Evolutionary conservation across 2,113 vertebrate species (phyloP).

Genomic region (Leucoraja erinaceus): DNA sequence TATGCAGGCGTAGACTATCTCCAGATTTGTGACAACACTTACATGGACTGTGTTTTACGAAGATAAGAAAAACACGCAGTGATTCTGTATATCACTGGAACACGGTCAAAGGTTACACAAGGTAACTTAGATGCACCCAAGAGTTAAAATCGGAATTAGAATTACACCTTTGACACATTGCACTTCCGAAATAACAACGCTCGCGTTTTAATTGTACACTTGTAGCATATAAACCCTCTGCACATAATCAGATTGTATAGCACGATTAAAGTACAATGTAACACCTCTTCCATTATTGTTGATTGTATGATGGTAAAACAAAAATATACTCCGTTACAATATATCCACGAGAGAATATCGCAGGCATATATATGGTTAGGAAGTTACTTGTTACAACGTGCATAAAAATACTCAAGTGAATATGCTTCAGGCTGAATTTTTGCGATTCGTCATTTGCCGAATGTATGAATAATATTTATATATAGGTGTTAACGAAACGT

Average conservation of each 20-base stretch:
- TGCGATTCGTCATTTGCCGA: background rate
- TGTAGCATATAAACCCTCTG: background rate
- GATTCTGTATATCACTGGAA: background rate
- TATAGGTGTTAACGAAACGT: background rate
- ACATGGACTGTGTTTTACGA: background rate
- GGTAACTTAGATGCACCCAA: background rate
- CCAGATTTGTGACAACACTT: background rate
- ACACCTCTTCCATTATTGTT: background rate
- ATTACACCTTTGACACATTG: too few species aligned
- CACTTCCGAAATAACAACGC: background rate
- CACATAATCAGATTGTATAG: background rate
- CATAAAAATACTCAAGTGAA: background rate
- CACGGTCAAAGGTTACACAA: background rate
- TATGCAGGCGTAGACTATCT: background rate
- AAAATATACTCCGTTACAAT: background rate
- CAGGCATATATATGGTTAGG: background rate
- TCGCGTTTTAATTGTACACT: background rate
- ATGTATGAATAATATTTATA: background rate
- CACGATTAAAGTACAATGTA: background rate
- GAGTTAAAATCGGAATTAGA: too few species aligned
- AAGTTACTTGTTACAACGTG: background rate
- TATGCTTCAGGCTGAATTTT: background rate
- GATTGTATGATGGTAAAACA: background rate
- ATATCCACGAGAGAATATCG: background rate
- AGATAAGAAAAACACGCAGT: constrained; percentile 2